Percentiles rank a stretch among this genome's conserved stretches.
These are phyloP conservation scores for Hypanus sabinus DNA, from an alignment of 2,113 vertebrate genomes.

Conservation along the genomic window DNA sequence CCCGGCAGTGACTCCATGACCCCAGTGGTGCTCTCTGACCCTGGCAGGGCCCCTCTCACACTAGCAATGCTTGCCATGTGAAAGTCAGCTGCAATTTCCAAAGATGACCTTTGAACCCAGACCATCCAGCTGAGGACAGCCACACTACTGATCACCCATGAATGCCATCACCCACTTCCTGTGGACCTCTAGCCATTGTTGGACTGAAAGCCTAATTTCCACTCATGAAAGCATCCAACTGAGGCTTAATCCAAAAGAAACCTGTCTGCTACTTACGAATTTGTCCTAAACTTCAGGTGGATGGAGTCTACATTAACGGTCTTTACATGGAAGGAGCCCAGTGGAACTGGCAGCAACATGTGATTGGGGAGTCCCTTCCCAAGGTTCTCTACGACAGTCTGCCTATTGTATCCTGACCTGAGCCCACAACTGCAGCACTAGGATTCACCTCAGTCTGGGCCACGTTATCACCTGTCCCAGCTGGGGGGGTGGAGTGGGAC, in stretches of 20 bases:
- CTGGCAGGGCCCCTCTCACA: no score
- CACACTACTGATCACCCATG: no score
- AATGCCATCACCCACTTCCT: neutral
- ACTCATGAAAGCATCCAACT: neutral
- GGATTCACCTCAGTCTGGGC: no score
- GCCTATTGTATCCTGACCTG: constrained; percentile 43
- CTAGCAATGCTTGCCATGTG: no score
- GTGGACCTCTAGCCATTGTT: no score
- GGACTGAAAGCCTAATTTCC: neutral
- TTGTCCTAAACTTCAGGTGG: constrained; percentile 28
- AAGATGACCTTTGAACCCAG: no score
- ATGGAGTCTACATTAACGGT: constrained; percentile 43
- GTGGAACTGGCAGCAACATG: constrained; percentile 41
- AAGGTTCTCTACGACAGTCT: constrained; percentile 43
- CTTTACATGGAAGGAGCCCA: constrained; percentile 44
- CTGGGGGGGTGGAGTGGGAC: no score
- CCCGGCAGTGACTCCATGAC: no score
- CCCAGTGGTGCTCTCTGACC: no score
- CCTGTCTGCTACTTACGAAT: neutral
- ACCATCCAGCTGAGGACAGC: no score
- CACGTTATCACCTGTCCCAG: no score
- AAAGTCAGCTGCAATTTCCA: no score
- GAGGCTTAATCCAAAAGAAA: neutral
- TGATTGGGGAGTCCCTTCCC: constrained; percentile 41
- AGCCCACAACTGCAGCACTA: neutral